Evolutionary conservation across 2,113 vertebrate genomes (phyloP).

Genomic region (Haemorhous mexicanus): DNA sequence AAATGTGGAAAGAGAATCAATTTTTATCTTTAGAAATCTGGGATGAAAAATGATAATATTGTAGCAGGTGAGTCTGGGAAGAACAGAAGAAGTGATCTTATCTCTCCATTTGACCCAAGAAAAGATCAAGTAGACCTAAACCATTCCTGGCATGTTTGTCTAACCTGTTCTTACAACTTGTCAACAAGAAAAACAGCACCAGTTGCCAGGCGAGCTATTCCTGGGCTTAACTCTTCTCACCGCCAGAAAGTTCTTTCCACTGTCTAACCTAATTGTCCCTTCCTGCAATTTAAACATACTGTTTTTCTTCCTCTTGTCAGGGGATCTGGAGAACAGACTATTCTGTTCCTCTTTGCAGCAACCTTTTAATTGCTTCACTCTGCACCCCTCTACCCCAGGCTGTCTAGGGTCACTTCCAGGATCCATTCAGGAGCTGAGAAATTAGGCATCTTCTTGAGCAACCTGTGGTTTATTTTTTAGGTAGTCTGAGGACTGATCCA

Average conservation of each 20-base stretch:
- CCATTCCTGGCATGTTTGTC: slow-evolving; percentile 37
- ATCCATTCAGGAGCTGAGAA: not conserved
- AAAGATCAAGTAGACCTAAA: slow-evolving; percentile 48
- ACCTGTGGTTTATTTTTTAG: not conserved
- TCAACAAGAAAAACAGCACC: slow-evolving; percentile 38
- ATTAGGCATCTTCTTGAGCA: not conserved
- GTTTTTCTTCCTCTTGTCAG: slow-evolving; percentile 13
- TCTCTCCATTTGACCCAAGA: slow-evolving; percentile 21
- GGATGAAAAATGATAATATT: slow-evolving; percentile 1
- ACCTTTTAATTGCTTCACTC: not conserved
- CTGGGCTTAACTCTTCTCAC: slow-evolving; percentile 1
- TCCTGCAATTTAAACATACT: slow-evolving; percentile 17
- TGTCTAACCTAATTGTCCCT: slow-evolving; percentile 30
- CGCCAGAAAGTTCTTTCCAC: not conserved
- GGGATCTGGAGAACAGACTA: not conserved
- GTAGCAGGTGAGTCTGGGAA: slow-evolving; percentile 12
- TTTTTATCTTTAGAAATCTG: not conserved
- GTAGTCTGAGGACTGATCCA: not conserved
- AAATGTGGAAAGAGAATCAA: not conserved
- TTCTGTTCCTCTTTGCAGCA: not conserved
- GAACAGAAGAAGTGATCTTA: slow-evolving; percentile 24
- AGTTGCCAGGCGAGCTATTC: not conserved
- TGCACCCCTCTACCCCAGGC: fast-evolving
- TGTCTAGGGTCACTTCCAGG: not conserved
- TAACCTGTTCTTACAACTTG: slow-evolving; percentile 49